A percentile compares a stretch with the other conserved stretches of the same genome.
Evolutionary conservation across 2,888 invertebrate genomes (phyloP).

Genomic region (Lottia gigantea): DNA sequence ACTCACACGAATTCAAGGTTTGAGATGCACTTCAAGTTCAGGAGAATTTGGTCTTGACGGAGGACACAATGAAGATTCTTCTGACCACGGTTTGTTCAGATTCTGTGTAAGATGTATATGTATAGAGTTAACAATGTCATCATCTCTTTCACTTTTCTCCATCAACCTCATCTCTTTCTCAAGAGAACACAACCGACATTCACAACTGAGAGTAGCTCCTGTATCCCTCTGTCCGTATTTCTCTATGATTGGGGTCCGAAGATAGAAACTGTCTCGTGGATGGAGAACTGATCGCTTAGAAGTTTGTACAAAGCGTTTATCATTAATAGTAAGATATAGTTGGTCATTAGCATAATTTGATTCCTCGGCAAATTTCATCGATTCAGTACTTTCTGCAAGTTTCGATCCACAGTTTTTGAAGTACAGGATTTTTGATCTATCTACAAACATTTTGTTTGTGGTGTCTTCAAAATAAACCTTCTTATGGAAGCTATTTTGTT

Average conservation of each 20-base stretch:
- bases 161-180: slow-evolving; percentile 47
- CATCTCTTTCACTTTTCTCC: slow-evolving; percentile 3
- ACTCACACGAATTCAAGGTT: too few species aligned
- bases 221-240: neutral
- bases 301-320: neutral
- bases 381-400: neutral
- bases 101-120: neutral
- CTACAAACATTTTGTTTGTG: neutral
- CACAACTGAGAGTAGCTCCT: slow-evolving; percentile 31
- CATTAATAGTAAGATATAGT: neutral
- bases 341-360: neutral
- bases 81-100: too few species aligned
- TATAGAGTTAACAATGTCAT: neutral
- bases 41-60: neutral
- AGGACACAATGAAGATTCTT: neutral
- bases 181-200: slow-evolving; percentile 48
- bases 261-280: neutral
- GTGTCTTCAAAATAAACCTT: neutral
- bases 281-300: neutral
- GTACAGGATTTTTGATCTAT: neutral
- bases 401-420: neutral
- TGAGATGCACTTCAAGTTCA: neutral
- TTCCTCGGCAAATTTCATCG: neutral
- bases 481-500: neutral
- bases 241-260: neutral